Evolutionary conservation across 2,888 invertebrate genomes (phyloP).

Genomic region (Eupeodes latifasciatus): DNA sequence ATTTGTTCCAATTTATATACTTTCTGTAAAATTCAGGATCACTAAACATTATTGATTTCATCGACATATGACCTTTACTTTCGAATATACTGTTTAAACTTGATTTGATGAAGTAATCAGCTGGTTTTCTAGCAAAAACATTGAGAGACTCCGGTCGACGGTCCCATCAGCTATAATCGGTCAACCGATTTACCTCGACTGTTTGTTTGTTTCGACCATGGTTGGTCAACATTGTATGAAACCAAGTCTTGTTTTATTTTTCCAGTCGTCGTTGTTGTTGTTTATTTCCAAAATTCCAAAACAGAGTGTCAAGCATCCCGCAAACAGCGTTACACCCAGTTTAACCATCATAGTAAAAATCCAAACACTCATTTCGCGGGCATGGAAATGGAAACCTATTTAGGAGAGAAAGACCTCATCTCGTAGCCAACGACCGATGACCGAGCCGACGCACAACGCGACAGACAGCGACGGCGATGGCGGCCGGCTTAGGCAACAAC

Average conservation of each 20-base stretch:
- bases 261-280: background rate
- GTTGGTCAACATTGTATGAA: slow-evolving; percentile 25
- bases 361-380: slow-evolving; percentile 25
- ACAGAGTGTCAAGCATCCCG: slow-evolving; percentile 30
- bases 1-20: too few relatives aligned
- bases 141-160: background rate
- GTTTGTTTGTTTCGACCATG: slow-evolving; percentile 30
- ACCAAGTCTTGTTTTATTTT: background rate
- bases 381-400: slow-evolving; percentile 53
- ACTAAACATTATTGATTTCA: too few relatives aligned
- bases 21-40: too few relatives aligned
- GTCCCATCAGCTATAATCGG: background rate
- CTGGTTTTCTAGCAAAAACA: background rate
- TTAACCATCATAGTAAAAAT: slow-evolving; percentile 51
- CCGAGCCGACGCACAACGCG: too few relatives aligned
- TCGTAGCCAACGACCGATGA: background rate
- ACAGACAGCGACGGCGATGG: background rate
- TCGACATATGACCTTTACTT: too few relatives aligned
- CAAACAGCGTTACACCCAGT: slow-evolving; percentile 53
- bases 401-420: slow-evolving; percentile 8
- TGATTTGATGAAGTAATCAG: background rate
- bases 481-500: background rate
- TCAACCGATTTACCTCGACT: slow-evolving; percentile 21
- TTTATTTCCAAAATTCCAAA: background rate
- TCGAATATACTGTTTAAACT: slow-evolving; percentile 6